Percentiles rank a stretch among this genome's conserved stretches.
These are phyloP conservation scores for Corydoras maculifer DNA, from an alignment of 2,113 vertebrate genomes.

Conservation along the genomic window DNA sequence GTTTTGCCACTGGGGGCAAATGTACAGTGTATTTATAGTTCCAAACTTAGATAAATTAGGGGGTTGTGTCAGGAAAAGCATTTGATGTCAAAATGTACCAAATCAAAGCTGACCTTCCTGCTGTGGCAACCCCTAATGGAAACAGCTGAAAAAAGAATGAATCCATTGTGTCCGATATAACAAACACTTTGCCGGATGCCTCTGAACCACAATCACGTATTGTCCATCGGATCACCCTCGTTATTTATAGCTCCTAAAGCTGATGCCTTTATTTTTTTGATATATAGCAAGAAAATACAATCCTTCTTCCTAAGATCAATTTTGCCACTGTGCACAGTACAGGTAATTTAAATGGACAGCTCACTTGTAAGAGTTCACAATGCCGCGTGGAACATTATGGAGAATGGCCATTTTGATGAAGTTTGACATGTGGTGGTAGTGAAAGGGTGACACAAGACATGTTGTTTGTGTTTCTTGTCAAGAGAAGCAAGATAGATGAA, in stretches of 20 bases:
- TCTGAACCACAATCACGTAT: no score
- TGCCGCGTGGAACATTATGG: background rate
- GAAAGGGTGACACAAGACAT: background rate
- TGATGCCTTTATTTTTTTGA: constrained; percentile 18
- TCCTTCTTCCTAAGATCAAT: constrained; percentile 22
- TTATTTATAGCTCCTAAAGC: constrained; percentile 18
- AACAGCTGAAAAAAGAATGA: no score
- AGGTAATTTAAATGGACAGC: constrained; percentile 11
- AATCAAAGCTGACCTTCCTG: no score
- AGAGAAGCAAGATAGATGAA: constrained; percentile 21
- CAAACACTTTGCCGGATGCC: no score
- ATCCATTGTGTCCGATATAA: no score
- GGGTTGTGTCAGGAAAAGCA: no score
- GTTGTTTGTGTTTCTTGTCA: constrained; percentile 18
- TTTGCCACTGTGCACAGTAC: constrained; percentile 1
- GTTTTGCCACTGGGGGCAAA: no score
- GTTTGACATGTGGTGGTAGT: constrained; percentile 10
- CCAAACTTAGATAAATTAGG: no score
- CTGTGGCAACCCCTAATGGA: no score
- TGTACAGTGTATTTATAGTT: no score
- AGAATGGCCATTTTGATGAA: constrained; percentile 2
- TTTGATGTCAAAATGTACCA: no score
- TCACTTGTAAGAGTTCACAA: constrained; percentile 18
- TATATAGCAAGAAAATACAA: constrained; percentile 15
- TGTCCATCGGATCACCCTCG: background rate